Conservation (phyloP, 2,888 invertebrate genomes). For the Congeria kusceri region DNA sequence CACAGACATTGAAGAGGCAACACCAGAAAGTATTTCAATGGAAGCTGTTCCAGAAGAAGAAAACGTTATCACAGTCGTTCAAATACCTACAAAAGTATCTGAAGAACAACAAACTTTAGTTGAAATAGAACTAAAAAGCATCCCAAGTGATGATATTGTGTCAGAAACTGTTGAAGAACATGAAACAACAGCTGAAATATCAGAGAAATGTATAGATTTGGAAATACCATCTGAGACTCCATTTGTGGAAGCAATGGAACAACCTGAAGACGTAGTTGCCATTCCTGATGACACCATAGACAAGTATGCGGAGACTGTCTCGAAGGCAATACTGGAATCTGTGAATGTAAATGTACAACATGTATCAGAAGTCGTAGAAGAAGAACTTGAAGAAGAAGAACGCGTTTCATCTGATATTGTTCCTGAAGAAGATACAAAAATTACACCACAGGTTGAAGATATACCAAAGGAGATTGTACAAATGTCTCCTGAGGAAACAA, state of each 20-base stretch:
- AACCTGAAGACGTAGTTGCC: constrained; percentile 42
- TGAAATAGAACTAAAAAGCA: constrained; percentile 14
- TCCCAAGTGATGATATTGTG: constrained; percentile 24
- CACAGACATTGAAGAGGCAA: constrained; percentile 10
- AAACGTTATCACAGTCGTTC: not conserved
- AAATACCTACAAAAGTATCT: constrained; percentile 11
- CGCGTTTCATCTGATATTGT: constrained; percentile 41
- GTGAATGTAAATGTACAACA: constrained; percentile 24
- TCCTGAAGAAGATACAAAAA: constrained; percentile 38
- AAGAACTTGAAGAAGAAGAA: constrained; percentile 44
- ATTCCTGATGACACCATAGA: constrained; percentile 53
- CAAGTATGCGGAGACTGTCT: constrained; percentile 48
- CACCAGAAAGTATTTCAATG: not conserved
- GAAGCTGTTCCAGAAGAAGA: constrained; percentile 2
- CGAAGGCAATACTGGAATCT: constrained; percentile 50
- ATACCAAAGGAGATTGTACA: constrained; percentile 5
- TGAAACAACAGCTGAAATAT: constrained; percentile 20
- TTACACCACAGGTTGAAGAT: not conserved
- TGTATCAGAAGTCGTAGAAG: constrained; percentile 26
- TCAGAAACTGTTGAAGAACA: constrained; percentile 24
- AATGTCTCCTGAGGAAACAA: constrained; percentile 35
- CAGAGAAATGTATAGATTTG: not conserved
- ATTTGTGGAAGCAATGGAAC: constrained; percentile 38
- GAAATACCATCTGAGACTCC: constrained; percentile 32
- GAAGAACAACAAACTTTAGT: constrained; percentile 24